Base-by-base conservation (phyloP, 2,113 vertebrate genomes). In the Brachirus orientalis region DNA sequence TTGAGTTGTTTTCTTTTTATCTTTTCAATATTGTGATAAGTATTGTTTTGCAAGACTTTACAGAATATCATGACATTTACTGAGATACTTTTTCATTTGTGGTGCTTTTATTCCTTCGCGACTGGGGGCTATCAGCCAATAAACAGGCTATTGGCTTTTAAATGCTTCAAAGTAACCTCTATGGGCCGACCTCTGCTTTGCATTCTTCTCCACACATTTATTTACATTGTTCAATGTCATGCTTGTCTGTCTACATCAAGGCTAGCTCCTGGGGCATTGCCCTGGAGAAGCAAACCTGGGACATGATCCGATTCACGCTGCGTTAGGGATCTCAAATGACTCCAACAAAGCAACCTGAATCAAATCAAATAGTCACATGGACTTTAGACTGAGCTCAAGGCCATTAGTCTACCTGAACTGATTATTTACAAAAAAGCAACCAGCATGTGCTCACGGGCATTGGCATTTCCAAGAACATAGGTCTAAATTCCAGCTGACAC, bases 341-440 rank as follows among this genome's bases (percentile, higher is more conserved):
- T 80, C 66, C 61, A 69, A 77, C 82, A 78, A 79, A 75, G 73
- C 72, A 71, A 74, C 51, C 82, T 53, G 73, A 88, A 87, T 90
- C 74, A 67, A 90, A 91, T 90, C 74, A 88, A 38, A 65, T 52
- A 85, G 82, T 82, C 77, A 82, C 83, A 73, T 79, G 69, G 63
- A 65, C 70, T 52, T 59, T 48, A 35, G 66, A 84, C 70, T 48
- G 38, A 75, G 77, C 80, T 85, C 2, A 54, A 46, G 85, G 77
- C 80, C 77, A 75, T 87, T 71, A 54, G 56, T 75, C 82, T 74
- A 80, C 82, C 74, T 85, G 84, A 77, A 76, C 58, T 81, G 68
- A 71, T 65, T 73, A 72, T 62, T 57, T 43, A 62, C 68, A 35
- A 53, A 66, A 68, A 44, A 52, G 16, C 10, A 63, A 37, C n/a